These are phyloP conservation scores for Trematomus loennbergii DNA, from an alignment of 2,113 vertebrate species.

Conservation along the genomic window DNA sequence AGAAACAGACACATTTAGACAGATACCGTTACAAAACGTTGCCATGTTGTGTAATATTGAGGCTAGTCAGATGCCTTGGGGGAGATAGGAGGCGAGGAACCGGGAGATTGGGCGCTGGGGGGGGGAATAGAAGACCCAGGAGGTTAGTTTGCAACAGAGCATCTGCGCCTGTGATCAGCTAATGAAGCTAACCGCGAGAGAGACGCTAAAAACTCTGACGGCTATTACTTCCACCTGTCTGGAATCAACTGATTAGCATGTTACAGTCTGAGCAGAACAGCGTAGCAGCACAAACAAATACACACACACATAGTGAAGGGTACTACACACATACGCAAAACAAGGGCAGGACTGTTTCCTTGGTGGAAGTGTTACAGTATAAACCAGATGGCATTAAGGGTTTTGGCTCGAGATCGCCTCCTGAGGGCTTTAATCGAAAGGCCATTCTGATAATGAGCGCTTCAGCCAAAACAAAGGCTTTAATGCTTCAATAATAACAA, in stretches of 20 bases:
- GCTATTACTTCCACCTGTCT: slow-evolving; percentile 66
- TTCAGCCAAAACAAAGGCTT: slow-evolving; percentile 16
- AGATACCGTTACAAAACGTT: not conserved
- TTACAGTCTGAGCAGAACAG: slow-evolving; percentile 39
- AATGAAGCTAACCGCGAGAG: slow-evolving; percentile 58
- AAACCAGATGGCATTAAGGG: slow-evolving; percentile 73
- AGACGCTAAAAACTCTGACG: slow-evolving; percentile 47
- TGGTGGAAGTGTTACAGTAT: slow-evolving; percentile 47
- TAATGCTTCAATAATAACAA: slow-evolving; percentile 13
- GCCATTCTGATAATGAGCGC: slow-evolving; percentile 35
- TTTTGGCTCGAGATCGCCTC: slow-evolving; percentile 52
- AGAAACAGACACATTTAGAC: not conserved
- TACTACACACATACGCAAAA: slow-evolving; percentile 21
- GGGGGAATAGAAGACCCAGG: slow-evolving; percentile 36
- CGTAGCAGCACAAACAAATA: slow-evolving; percentile 30
- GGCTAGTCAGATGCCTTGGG: slow-evolving; percentile 38
- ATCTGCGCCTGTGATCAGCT: slow-evolving; percentile 70
- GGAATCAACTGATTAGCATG: slow-evolving; percentile 53
- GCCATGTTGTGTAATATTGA: slow-evolving; percentile 32
- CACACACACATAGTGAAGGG: not conserved
- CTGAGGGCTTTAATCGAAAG: slow-evolving; percentile 58
- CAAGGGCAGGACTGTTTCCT: slow-evolving; percentile 54
- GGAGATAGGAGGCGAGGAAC: slow-evolving; percentile 18
- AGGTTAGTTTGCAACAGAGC: slow-evolving; percentile 54
- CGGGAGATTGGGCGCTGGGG: slow-evolving; percentile 37